Percentiles rank a stretch among this genome's conserved stretches.
These are phyloP conservation scores for Pseudochromis fuscus DNA, from an alignment of 2,797 vertebrate species.

Conservation along the genomic window DNA sequence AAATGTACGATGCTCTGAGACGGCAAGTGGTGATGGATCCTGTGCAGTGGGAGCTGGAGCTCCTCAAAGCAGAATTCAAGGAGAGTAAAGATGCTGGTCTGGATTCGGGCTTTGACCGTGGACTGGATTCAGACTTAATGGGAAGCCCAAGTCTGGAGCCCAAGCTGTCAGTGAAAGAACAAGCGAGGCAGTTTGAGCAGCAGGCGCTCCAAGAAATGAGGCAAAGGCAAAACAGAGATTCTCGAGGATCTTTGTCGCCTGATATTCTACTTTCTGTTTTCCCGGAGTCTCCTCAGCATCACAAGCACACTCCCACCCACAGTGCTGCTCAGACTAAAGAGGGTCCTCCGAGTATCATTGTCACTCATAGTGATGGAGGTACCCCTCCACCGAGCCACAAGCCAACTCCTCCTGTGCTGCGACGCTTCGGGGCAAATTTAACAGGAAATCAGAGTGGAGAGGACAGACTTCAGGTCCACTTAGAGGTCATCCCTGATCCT, in stretches of 20 bases:
- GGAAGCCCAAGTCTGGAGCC: conserved; percentile 77
- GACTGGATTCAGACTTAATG: conserved; percentile 71
- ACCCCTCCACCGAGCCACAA: conserved; percentile 87
- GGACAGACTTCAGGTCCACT: conserved; percentile 79
- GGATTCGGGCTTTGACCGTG: conserved; percentile 70
- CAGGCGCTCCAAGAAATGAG: conserved; percentile 86
- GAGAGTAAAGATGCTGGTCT: conserved; percentile 72
- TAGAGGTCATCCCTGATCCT: conserved; percentile 87
- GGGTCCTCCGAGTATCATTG: conserved; percentile 79
- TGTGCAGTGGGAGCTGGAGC: conserved; percentile 87
- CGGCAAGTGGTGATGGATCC: conserved; percentile 89
- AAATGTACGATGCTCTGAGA: conserved; percentile 79
- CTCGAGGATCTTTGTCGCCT: conserved; percentile 79
- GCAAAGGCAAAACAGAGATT: conserved; percentile 82
- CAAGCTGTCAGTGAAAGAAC: conserved; percentile 89
- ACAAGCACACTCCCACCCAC: conserved; percentile 59
- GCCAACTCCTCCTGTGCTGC: conserved; percentile 87
- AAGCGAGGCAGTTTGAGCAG: conserved; percentile 89
- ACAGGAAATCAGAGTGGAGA: conserved; percentile 68
- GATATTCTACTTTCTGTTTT: conserved; percentile 81
- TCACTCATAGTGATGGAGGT: conserved; percentile 85
- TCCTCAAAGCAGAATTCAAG: conserved; percentile 79
- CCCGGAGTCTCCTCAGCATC: conserved; percentile 72
- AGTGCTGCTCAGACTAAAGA: conserved; percentile 38
- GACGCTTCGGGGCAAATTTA: conserved; percentile 81